Evolutionary conservation across 2,797 vertebrate species (phyloP), one percentile per base, ranked within the genome.

Genomic region (Melanotaenia trifasciata): DNA sequence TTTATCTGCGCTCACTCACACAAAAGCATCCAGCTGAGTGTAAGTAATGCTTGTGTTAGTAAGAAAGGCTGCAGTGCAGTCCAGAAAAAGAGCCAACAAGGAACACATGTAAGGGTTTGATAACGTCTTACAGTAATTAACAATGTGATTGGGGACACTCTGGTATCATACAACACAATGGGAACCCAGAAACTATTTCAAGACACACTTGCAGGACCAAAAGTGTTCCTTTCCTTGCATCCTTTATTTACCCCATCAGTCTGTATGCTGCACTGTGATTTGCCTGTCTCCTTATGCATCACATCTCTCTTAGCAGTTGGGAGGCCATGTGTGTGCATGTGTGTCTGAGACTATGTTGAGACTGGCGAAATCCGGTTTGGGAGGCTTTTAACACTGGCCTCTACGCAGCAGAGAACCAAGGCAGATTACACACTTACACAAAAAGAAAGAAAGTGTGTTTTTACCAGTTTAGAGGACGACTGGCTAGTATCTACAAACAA

Each of bases 281-380:
- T 2, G 60, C 71, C 51, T 0, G 50, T 65, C 61, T 68, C 62
- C 62, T 64, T 78, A 69, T 30, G 14, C 81, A 79, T 87, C 80
- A 67, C 70, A 81, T 79, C 50, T 70, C 71, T 71, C 80, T 56
- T 3, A 79, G 79, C 76, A 45, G 62, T 64, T 18, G 26, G 53
- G 66, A 74, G 66, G 43, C 40, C 22, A 26, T 30, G 47, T 71
- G 50, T 38, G 57, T 60, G 38, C 68, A 56, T 50, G 62, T 60
- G 30, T 33, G 56, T 24, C 22, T 32, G 60, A 11, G 43, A 43
- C 36, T 26, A 26, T 64, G 73, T 60, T 36, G n/a, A 58, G 76
- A 88, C 90, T 70, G 84, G 85, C 45, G 4, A 63, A 81, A 92
- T 89, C 90, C 76, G 78, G 83, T 90, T 92, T 81, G n/a, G 22